Conservation (phyloP, 1,140 invertebrate species). For the Temnothorax nylanderi region DNA sequence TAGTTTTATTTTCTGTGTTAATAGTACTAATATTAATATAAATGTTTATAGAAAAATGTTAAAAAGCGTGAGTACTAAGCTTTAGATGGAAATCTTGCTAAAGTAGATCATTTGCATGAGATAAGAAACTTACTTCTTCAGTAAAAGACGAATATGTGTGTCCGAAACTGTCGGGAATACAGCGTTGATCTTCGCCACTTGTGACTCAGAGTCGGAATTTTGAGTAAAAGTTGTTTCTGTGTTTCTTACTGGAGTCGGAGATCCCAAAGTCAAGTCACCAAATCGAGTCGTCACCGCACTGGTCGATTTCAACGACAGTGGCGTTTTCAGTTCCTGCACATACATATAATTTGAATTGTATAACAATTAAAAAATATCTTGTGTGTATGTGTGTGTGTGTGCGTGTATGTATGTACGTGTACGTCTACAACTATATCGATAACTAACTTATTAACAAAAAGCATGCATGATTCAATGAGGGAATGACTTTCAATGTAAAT, state of each 20-base stretch:
- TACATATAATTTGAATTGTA: conserved; percentile 34
- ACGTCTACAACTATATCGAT: neutral
- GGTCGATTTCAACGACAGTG: conserved; percentile 84
- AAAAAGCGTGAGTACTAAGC: conserved; percentile 1
- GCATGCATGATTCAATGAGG: conserved; percentile 16
- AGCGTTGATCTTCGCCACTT: conserved; percentile 93
- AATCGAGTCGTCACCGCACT: conserved; percentile 83
- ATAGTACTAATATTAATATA: neutral
- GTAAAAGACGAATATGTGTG: conserved; percentile 93
- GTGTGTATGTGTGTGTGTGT: neutral
- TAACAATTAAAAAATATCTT: conserved; percentile 5
- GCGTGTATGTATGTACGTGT: neutral
- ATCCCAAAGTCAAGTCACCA: conserved; percentile 83
- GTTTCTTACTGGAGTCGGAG: conserved; percentile 85
- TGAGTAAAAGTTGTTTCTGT: conserved; percentile 89
- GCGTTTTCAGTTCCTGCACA: conserved; percentile 85
- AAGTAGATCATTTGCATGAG: neutral
- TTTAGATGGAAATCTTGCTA: neutral
- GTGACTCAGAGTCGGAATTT: conserved; percentile 88
- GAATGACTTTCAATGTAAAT: neutral
- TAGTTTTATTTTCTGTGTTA: neutral
- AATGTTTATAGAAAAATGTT: conserved; percentile 17
- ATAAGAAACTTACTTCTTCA: conserved; percentile 93
- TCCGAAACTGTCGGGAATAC: conserved; percentile 97
- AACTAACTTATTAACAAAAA: conserved; percentile 5